Conservation (phyloP, 92 coral and sea anemone genomes). For the Metridium senile region DNA sequence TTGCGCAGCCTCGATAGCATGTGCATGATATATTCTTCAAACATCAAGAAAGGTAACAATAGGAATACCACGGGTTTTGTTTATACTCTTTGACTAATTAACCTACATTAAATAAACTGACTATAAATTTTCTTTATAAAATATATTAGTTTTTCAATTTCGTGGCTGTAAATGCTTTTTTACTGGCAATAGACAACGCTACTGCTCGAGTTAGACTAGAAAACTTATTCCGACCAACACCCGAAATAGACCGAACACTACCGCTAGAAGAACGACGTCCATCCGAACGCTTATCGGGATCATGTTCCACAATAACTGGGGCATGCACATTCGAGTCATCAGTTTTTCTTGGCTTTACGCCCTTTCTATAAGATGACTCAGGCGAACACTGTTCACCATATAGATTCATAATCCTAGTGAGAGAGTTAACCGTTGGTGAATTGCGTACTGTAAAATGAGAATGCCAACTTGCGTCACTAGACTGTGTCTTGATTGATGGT, state of each 20-base stretch:
- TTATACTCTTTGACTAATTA: too few species aligned
- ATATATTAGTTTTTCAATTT: too few species aligned
- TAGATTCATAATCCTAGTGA: slow-evolving; percentile 65
- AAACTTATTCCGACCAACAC: slow-evolving; percentile 45
- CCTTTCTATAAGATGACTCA: slow-evolving; percentile 71
- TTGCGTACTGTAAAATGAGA: slow-evolving; percentile 70
- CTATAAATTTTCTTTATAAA: too few species aligned
- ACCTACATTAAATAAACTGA: too few species aligned
- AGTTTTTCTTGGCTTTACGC: slow-evolving; percentile 33
- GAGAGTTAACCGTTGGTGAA: slow-evolving; percentile 60
- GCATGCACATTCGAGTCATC: slow-evolving; percentile 32
- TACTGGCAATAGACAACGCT: slow-evolving; percentile 48
- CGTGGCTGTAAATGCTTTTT: slow-evolving; percentile 16
- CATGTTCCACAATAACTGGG: slow-evolving; percentile 28
- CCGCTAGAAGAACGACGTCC: slow-evolving; percentile 68
- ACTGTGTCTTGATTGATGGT: neutral
- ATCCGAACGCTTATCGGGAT: slow-evolving; percentile 59
- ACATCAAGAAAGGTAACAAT: too few species aligned
- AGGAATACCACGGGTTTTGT: too few species aligned
- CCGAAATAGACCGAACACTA: slow-evolving; percentile 54
- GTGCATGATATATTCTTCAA: too few species aligned
- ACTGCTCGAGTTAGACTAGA: slow-evolving; percentile 52
- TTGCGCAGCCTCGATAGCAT: too few species aligned
- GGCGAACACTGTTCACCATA: slow-evolving; percentile 83
- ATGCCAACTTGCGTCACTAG: slow-evolving; percentile 57